phyloP scores from a whole-genome alignment of 2,888 invertebrate species.

The Scaptomyza polygonia region DNA sequence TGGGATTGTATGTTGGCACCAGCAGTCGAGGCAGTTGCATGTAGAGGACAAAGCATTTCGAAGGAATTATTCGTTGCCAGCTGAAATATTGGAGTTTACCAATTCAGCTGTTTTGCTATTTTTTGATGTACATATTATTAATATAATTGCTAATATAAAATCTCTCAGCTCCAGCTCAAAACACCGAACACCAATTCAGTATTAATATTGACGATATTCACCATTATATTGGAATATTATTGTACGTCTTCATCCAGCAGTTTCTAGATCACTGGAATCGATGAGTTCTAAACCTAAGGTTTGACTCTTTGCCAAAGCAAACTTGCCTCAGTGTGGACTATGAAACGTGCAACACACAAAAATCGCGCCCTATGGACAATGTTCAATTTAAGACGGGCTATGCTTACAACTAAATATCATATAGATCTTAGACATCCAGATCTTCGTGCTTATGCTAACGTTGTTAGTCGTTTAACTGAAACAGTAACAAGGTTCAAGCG shows the following conservation, averaged over 20 bases:
- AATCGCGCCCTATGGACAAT: neutral
- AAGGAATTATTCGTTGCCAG: neutral
- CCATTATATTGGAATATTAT: too few relatives aligned
- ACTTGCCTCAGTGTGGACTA: neutral
- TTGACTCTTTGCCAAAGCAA: constrained; percentile 1
- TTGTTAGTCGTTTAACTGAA: neutral
- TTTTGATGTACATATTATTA: too few relatives aligned
- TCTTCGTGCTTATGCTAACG: neutral
- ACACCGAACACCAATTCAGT: too few relatives aligned
- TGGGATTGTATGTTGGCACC: neutral
- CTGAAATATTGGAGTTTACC: neutral
- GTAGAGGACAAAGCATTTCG: neutral
- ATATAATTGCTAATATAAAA: too few relatives aligned
- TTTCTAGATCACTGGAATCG: neutral
- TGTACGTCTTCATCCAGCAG: too few relatives aligned
- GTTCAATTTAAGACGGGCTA: neutral
- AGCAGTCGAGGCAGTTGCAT: neutral
- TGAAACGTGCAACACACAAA: neutral
- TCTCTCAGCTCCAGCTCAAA: too few relatives aligned
- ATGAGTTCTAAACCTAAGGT: neutral
- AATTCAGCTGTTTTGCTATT: neutral
- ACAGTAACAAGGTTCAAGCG: neutral
- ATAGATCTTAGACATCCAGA: neutral
- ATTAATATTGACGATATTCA: too few relatives aligned
- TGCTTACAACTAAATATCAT: neutral